Base-by-base conservation (phyloP, 1,140 invertebrate genomes). In the Lepidurus packardi region DNA sequence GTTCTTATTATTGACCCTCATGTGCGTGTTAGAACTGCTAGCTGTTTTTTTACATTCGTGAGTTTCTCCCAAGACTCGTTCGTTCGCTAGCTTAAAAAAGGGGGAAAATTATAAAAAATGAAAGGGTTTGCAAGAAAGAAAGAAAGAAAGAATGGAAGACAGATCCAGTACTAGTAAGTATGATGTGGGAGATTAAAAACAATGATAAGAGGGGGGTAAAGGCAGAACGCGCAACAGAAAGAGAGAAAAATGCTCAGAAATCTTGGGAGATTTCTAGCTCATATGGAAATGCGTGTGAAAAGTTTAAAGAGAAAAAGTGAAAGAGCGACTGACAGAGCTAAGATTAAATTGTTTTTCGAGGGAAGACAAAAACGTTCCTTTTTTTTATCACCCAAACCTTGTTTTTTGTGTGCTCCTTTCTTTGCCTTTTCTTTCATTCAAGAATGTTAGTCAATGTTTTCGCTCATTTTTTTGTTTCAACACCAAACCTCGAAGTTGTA, bases 331-430 rank as follows among this genome's bases (percentile, higher is more conserved):
- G 53, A 13, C 16, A 65, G 53, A 13, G 53, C 53, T 65, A 65
- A 65, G 53, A 65, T 65, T 65, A 65, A 65, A 65, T 65, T 65
- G 53, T 65, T 65, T 65, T 65, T 65, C 53, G 6, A 65, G 10
- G 53, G 21, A 65, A 65, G 53, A 65, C 53, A 65, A 65, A 65
- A 65, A 65, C 53, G 21, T 16, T n/a, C 13, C 53, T n/a, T 65
- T 65, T 65, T 65, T 65, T 65, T 65, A 65, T 65, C 16, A 65
- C 53, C 21, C 53, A 65, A n/a, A 65, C 53, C 7, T 65, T 65
- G 53, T 65, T 34, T 34, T 34, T 34, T 21, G 13, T 47, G 1
- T 47, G 3, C 53, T n/a, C 53, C 2, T 16, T 65, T 65, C 53
- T 21, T 16, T 34, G 34, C 10, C 9, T 47, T 16, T 65, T 65